A percentile compares a stretch with the other conserved stretches of the same genome.
These are phyloP conservation scores for Lordiphosa andalusiaca DNA, from an alignment of 2,888 invertebrate genomes.

Conservation along the genomic window DNA sequence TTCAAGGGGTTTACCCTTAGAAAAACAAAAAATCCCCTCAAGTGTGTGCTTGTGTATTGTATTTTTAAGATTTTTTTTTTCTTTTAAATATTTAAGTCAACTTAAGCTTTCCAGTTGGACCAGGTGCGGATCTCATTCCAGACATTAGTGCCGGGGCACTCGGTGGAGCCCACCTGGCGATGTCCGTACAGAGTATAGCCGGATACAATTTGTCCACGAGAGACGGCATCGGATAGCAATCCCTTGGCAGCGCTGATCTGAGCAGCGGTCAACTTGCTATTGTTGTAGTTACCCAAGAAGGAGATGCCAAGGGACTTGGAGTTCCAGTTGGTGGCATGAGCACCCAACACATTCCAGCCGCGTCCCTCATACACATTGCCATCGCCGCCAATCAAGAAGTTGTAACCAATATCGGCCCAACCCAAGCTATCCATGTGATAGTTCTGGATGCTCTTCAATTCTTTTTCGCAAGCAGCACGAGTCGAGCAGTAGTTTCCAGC, in stretches of 20 bases:
- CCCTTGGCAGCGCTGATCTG: slow-evolving; percentile 65
- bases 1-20: not conserved
- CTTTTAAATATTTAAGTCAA: slow-evolving; percentile 2
- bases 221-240: slow-evolving; percentile 62
- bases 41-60: slow-evolving; percentile 33
- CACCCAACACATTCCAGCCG: slow-evolving; percentile 72
- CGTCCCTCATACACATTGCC: slow-evolving; percentile 78
- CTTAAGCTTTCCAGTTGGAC: slow-evolving; percentile 74
- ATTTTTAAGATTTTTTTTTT: slow-evolving; percentile 16
- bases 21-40: not conserved
- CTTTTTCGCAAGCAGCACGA: slow-evolving; percentile 56
- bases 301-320: slow-evolving; percentile 75
- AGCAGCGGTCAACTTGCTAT: slow-evolving; percentile 48
- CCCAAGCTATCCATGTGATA: slow-evolving; percentile 74
- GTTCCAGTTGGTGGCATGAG: slow-evolving; percentile 76
- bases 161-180: slow-evolving; percentile 73
- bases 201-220: slow-evolving; percentile 61
- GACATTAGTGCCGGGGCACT: slow-evolving; percentile 76
- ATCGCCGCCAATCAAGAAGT: slow-evolving; percentile 77
- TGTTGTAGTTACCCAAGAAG: slow-evolving; percentile 76
- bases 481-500: slow-evolving; percentile 70
- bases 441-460: slow-evolving; percentile 72
- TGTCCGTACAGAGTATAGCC: slow-evolving; percentile 74
- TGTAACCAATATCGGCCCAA: slow-evolving; percentile 78
- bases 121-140: slow-evolving; percentile 74